Base-by-base conservation (phyloP, 2,888 invertebrate species). In the Siphonodentalium dalli region DNA sequence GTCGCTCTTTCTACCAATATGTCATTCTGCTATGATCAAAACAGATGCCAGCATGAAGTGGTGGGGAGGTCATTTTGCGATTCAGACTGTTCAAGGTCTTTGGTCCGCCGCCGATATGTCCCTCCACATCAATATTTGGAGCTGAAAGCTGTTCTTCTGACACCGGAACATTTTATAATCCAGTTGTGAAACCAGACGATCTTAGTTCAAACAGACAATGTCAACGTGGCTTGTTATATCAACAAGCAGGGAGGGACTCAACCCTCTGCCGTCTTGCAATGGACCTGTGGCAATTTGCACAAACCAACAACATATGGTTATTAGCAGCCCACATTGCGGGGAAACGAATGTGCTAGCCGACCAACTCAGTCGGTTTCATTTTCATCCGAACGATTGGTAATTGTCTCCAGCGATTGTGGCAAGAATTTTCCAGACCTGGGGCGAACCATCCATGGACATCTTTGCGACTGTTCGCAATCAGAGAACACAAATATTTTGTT, bases 21-120 rank as follows among this genome's bases (percentile, higher is more conserved):
- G 18, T 29, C 31, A 13, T 26, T 31, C 3, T 27, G n/a, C n/a
- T n/a, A n/a, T n/a, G n/a, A n/a, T n/a, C n/a, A n/a, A n/a, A n/a
- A n/a, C n/a, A n/a, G n/a, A 42, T 42, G 26, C 43, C 13, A 29
- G 29, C n/a, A n/a, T 42, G 2, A 6, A 27, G 20, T 33, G 35
- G 4, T 45, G 45, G 34, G 45, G 45, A 31, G 45, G 7, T 13
- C 45, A 45, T 8, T 20, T 45, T 13, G 7, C 13, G 18, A 26
- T 13, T 7, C 15, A 13, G n/a, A 20, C 20, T 24, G 43, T 42
- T 27, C 43, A n/a, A n/a, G n/a, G n/a, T n/a, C n/a, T n/a, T n/a
- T n/a, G n/a, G n/a, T n/a, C n/a, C n/a, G n/a, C n/a, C 8, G 15
- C 4, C 9, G 20, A n/a, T 15, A 27, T 9, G 28, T 15, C 9